These are phyloP conservation scores for Antheraea pernyi DNA, from an alignment of 1,140 invertebrate species.

Conservation along the genomic window DNA sequence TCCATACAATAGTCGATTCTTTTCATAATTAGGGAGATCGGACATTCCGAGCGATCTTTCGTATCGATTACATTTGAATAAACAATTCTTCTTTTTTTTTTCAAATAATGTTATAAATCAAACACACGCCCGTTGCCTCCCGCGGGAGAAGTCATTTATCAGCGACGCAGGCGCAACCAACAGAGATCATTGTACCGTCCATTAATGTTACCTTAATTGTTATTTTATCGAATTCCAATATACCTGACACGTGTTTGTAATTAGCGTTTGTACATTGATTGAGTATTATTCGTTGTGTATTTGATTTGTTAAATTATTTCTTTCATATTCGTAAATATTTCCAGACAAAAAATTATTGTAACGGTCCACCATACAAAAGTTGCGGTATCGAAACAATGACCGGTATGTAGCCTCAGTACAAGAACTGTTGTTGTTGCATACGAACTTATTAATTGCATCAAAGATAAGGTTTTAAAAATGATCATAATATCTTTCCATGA, in stretches of 20 bases:
- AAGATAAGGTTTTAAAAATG: too few relatives aligned
- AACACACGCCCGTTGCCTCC: conserved; percentile 63
- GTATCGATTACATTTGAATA: conserved; percentile 68
- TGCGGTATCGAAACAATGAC: too few relatives aligned
- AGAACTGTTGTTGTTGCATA: too few relatives aligned
- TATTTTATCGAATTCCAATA: conserved; percentile 71
- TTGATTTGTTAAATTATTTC: conserved; percentile 6
- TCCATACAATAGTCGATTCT: conserved; percentile 30
- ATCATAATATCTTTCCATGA: too few relatives aligned
- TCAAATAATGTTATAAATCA: conserved; percentile 75
- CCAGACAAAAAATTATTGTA: too few relatives aligned
- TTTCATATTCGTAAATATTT: not conserved
- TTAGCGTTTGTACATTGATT: conserved; percentile 43
- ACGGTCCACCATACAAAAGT: too few relatives aligned
- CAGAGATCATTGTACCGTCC: conserved; percentile 49
- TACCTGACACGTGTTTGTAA: conserved; percentile 54
- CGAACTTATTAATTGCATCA: too few relatives aligned
- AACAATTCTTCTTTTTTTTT: conserved; percentile 62
- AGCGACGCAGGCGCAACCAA: conserved; percentile 50
- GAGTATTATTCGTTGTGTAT: conserved; percentile 6
- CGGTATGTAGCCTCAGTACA: too few relatives aligned
- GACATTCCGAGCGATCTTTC: conserved; percentile 46
- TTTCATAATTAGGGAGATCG: conserved; percentile 30
- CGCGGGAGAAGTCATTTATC: conserved; percentile 66
- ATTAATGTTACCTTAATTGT: conserved; percentile 72